A percentile compares a stretch with the other conserved stretches of the same genome.
These are phyloP conservation scores for Norana najaformis DNA, from an alignment of 2,888 invertebrate genomes.

Conservation along the genomic window DNA sequence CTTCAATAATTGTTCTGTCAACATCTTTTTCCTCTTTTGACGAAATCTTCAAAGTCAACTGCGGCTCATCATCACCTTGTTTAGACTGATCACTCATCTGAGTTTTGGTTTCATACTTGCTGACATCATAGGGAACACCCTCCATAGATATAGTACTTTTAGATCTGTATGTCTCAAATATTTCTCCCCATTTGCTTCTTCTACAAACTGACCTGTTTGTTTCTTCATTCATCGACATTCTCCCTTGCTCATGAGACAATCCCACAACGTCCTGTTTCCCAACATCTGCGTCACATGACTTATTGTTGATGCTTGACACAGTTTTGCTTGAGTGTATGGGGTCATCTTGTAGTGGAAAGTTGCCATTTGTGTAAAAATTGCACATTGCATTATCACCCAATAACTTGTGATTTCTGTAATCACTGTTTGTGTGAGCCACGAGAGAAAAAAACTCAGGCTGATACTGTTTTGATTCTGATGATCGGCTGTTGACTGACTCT, in stretches of 20 bases:
- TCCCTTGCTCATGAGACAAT: background rate
- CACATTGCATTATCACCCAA: background rate
- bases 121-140: background rate
- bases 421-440: background rate
- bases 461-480: background rate
- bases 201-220: background rate
- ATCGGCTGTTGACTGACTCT: background rate
- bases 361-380: background rate
- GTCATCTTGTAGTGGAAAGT: background rate
- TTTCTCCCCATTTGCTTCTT: conserved; percentile 7
- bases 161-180: conserved; percentile 22
- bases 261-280: background rate
- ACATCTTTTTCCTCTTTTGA: background rate
- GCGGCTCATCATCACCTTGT: background rate
- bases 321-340: background rate
- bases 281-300: background rate
- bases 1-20: background rate
- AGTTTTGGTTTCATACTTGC: background rate
- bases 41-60: background rate
- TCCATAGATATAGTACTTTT: background rate
- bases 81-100: background rate
- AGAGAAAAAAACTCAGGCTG: conserved; percentile 1
- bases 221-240: background rate
- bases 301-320: background rate
- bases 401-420: background rate